Evolutionary conservation across 2,888 invertebrate genomes (phyloP).

Genomic region (Clostera curtula): DNA sequence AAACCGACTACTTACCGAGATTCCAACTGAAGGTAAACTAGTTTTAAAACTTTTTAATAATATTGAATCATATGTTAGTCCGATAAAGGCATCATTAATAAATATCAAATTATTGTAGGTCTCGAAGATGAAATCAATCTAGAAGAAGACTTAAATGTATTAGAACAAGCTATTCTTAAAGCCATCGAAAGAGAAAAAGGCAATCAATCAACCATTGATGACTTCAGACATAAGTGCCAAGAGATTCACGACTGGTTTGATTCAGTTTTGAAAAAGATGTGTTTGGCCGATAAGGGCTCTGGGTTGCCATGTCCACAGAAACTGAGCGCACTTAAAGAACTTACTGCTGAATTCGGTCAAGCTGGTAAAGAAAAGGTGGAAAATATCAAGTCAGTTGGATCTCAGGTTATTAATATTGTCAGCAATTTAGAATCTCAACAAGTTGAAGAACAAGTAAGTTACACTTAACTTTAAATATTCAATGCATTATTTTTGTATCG

Average conservation of each 20-base stretch:
- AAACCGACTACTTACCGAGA: constrained; percentile 81
- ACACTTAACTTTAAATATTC: too few relatives aligned
- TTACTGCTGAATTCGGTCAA: constrained; percentile 83
- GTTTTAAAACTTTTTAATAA: too few relatives aligned
- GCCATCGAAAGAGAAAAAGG: constrained; percentile 85
- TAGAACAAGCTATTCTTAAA: constrained; percentile 81
- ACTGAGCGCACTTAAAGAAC: constrained; percentile 81
- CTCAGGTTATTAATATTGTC: constrained; percentile 84
- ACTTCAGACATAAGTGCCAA: constrained; percentile 83
- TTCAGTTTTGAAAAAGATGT: constrained; percentile 84
- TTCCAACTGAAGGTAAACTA: constrained; percentile 77
- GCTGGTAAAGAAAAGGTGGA: constrained; percentile 83
- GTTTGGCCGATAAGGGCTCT: constrained; percentile 88
- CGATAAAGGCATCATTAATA: too few relatives aligned
- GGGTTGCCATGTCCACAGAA: constrained; percentile 88
- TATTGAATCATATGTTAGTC: too few relatives aligned
- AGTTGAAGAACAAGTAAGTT: constrained; percentile 87
- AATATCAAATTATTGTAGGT: constrained; percentile 47
- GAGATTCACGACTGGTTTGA: constrained; percentile 90
- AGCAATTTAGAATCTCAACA: constrained; percentile 93
- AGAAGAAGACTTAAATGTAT: constrained; percentile 80
- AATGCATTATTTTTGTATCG: too few relatives aligned
- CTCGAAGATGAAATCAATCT: constrained; percentile 81
- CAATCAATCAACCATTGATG: constrained; percentile 84
- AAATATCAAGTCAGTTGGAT: constrained; percentile 80